These are phyloP conservation scores for Colistium nudipinnis DNA, from an alignment of 2,113 vertebrate genomes.

Conservation along the genomic window DNA sequence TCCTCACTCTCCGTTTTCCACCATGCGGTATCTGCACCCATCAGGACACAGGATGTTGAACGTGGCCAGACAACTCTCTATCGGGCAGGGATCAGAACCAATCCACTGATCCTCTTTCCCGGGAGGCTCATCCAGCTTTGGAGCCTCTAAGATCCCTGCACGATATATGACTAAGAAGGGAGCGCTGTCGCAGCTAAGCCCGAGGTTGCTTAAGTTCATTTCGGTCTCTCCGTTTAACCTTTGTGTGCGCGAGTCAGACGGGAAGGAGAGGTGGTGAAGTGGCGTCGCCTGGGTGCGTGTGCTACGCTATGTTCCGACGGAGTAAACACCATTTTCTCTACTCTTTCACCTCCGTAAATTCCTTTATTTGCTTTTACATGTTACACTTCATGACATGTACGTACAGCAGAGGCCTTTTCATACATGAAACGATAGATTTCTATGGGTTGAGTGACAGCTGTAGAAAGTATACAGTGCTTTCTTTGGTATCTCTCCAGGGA, in stretches of 20 bases:
- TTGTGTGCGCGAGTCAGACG: not conserved
- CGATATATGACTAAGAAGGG: slow-evolving; percentile 67
- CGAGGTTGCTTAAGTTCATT: slow-evolving; percentile 32
- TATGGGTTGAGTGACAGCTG: slow-evolving; percentile 53
- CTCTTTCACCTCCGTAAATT: slow-evolving; percentile 52
- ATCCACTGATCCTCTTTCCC: slow-evolving; percentile 81
- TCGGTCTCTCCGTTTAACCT: slow-evolving; percentile 32
- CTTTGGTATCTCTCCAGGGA: slow-evolving; percentile 13
- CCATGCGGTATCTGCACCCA: slow-evolving; percentile 10
- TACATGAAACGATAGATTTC: slow-evolving; percentile 52
- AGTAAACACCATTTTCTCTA: slow-evolving; percentile 13
- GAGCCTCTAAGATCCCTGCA: slow-evolving; percentile 71
- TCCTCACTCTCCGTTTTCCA: not conserved
- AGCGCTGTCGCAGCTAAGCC: slow-evolving; percentile 43
- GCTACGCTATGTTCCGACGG: not conserved
- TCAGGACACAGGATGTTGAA: slow-evolving; percentile 18
- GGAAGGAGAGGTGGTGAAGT: slow-evolving; percentile 9
- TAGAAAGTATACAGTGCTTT: slow-evolving; percentile 23
- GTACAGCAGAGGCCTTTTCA: slow-evolving; percentile 61
- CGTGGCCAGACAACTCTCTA: slow-evolving; percentile 47
- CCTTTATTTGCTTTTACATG: slow-evolving; percentile 77
- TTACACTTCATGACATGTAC: slow-evolving; percentile 67
- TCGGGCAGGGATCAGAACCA: slow-evolving; percentile 62
- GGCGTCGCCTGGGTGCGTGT: not conserved
- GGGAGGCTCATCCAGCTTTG: slow-evolving; percentile 82